A percentile compares a stretch with the other conserved stretches of the same genome.
phyloP scores from a whole-genome alignment of 2,888 invertebrate genomes.

The Ditula angustiorana region DNA sequence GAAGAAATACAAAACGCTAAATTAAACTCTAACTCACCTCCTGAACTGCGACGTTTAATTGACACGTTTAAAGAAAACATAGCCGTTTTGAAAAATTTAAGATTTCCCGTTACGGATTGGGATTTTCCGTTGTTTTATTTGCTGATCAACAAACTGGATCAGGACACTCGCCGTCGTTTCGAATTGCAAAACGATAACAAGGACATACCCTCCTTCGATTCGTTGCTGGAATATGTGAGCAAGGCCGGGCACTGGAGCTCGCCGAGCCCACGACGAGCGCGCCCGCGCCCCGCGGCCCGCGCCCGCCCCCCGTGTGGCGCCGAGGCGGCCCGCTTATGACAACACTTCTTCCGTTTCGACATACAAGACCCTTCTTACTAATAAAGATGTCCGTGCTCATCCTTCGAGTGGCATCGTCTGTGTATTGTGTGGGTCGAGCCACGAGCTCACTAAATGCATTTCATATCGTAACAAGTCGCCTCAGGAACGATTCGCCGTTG shows the following conservation, averaged over 20 bases:
- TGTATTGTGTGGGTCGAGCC: not conserved
- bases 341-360: no score
- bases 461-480: not conserved
- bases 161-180: slow-evolving; percentile 15
- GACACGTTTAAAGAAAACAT: slow-evolving; percentile 12
- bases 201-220: not conserved
- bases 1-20: slow-evolving; percentile 10
- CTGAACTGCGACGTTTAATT: not conserved
- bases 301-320: no score
- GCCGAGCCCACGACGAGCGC: not conserved
- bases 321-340: no score
- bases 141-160: slow-evolving; percentile 11
- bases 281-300: no score
- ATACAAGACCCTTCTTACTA: no score
- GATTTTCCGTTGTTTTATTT: slow-evolving; percentile 22
- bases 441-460: not conserved
- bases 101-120: slow-evolving; percentile 16
- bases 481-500: not conserved
- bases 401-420: no score
- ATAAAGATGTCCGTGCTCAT: no score
- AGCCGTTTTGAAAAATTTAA: slow-evolving; percentile 15
- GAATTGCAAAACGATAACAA: slow-evolving; percentile 5
- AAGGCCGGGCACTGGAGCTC: no score
- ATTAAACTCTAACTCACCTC: not conserved
- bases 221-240: not conserved